Conservation (phyloP, 1,140 invertebrate species). For the Heliconius hewitsoni region DNA sequence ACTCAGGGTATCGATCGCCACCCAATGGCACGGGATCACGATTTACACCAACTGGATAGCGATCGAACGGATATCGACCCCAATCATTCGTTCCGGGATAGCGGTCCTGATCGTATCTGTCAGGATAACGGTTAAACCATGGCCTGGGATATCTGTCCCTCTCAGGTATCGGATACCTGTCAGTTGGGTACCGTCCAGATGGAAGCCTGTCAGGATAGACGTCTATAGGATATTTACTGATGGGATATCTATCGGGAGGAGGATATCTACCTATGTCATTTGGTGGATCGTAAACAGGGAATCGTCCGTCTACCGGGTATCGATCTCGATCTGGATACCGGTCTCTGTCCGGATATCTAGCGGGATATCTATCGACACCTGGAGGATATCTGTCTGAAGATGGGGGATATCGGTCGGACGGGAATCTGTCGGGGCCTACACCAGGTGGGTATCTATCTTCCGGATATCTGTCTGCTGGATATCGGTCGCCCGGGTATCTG, state of each 20-base stretch:
- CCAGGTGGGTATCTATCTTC: constrained; percentile 64
- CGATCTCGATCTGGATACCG: constrained; percentile 59
- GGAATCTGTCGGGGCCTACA: constrained; percentile 46
- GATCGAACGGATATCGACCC: constrained; percentile 77
- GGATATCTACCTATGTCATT: constrained; percentile 75
- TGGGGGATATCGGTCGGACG: constrained; percentile 49
- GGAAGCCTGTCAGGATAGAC: constrained; percentile 80
- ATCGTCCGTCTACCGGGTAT: constrained; percentile 68
- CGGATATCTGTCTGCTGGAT: constrained; percentile 54
- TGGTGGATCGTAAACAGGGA: constrained; percentile 59
- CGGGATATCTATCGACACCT: constrained; percentile 60
- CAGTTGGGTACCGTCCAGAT: constrained; percentile 72
- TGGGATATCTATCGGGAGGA: constrained; percentile 75
- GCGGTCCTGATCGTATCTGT: constrained; percentile 71
- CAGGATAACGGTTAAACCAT: constrained; percentile 73
- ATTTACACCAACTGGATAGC: constrained; percentile 73
- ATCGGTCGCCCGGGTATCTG: constrained; percentile 64
- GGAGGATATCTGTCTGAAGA: constrained; percentile 45
- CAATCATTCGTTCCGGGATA: constrained; percentile 62
- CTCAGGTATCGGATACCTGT: constrained; percentile 71
- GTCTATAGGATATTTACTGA: constrained; percentile 71
- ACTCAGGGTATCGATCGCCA: constrained; percentile 74
- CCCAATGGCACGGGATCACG: constrained; percentile 74
- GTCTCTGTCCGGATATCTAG: constrained; percentile 50
- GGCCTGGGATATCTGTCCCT: constrained; percentile 69